A percentile compares a stretch with the other conserved stretches of the same genome.
These are phyloP conservation scores for Prionace glauca DNA, from an alignment of 2,797 vertebrate genomes.

Conservation along the genomic window DNA sequence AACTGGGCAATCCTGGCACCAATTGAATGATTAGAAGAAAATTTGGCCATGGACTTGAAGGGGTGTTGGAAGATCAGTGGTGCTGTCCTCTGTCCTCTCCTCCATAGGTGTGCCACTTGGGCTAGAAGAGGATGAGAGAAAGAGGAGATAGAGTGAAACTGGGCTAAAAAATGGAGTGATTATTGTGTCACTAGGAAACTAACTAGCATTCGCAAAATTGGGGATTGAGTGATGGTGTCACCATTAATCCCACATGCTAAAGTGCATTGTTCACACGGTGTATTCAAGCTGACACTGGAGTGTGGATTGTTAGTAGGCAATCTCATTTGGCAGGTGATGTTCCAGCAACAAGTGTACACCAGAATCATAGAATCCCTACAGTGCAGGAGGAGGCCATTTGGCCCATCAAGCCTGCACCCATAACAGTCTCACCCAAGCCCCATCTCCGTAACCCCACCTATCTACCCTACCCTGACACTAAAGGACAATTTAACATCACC, in stretches of 20 bases:
- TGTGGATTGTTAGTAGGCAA: not conserved
- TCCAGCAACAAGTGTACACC: not conserved
- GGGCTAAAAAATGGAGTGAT: slow-evolving; percentile 5
- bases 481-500: too few relatives aligned
- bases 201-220: not conserved
- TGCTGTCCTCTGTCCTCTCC: slow-evolving; percentile 34
- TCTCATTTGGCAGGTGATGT: not conserved
- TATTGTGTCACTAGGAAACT: not conserved
- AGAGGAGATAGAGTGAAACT: slow-evolving; percentile 35
- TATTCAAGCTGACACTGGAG: not conserved
- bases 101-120: slow-evolving; percentile 32
- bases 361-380: too few relatives aligned
- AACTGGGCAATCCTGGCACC: slow-evolving; percentile 3
- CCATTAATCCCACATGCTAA: not conserved
- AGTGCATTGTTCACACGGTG: not conserved
- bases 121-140: slow-evolving; percentile 35
- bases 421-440: too few relatives aligned
- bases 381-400: too few relatives aligned
- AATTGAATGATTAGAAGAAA: slow-evolving; percentile 24
- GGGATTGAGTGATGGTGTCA: not conserved
- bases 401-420: too few relatives aligned
- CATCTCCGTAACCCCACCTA: too few relatives aligned
- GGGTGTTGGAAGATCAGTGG: slow-evolving; percentile 31
- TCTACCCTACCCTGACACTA: too few relatives aligned
- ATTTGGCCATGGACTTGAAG: slow-evolving; percentile 26